Percentiles rank a stretch among this genome's conserved stretches.
Evolutionary conservation across 1,140 invertebrate species (phyloP).

Genomic region (Tribolium castaneum): DNA sequence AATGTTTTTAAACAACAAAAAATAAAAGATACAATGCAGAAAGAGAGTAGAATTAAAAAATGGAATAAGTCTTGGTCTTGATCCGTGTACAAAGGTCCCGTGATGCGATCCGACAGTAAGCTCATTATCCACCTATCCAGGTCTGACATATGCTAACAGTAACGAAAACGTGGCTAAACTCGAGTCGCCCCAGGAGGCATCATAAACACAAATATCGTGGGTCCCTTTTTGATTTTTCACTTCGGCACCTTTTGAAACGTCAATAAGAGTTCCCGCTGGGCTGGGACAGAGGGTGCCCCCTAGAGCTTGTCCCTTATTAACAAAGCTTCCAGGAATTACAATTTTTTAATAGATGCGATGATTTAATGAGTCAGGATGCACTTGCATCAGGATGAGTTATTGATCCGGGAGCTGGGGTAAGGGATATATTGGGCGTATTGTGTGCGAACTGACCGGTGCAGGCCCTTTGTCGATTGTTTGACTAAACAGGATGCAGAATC

Average conservation of each 20-base stretch:
- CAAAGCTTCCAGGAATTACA: neutral
- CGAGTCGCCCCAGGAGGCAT: conserved; percentile 60
- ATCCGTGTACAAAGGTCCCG: neutral
- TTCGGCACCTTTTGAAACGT: conserved; percentile 62
- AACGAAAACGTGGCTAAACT: conserved; percentile 63
- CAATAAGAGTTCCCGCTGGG: conserved; percentile 55
- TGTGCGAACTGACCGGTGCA: conserved; percentile 58
- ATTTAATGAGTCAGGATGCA: conserved; percentile 33
- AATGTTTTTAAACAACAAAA: no score
- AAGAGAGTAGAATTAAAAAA: neutral
- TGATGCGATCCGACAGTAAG: conserved; percentile 46
- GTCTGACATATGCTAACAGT: conserved; percentile 61
- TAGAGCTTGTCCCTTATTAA: conserved; percentile 31
- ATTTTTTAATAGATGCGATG: conserved; percentile 58
- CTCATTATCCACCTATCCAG: conserved; percentile 58
- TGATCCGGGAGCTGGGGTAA: conserved; percentile 2
- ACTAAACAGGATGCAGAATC: conserved; percentile 60
- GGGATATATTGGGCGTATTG: conserved; percentile 39
- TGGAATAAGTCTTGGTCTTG: neutral
- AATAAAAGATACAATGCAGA: neutral
- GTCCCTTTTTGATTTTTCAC: conserved; percentile 62
- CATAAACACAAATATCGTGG: conserved; percentile 62
- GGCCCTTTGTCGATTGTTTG: conserved; percentile 57
- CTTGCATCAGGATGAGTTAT: conserved; percentile 24
- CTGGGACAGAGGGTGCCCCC: conserved; percentile 46